Evolutionary conservation across 2,113 vertebrate species (phyloP), one percentile per base, ranked within the genome.

Genomic region (Heterocephalus glaber): DNA sequence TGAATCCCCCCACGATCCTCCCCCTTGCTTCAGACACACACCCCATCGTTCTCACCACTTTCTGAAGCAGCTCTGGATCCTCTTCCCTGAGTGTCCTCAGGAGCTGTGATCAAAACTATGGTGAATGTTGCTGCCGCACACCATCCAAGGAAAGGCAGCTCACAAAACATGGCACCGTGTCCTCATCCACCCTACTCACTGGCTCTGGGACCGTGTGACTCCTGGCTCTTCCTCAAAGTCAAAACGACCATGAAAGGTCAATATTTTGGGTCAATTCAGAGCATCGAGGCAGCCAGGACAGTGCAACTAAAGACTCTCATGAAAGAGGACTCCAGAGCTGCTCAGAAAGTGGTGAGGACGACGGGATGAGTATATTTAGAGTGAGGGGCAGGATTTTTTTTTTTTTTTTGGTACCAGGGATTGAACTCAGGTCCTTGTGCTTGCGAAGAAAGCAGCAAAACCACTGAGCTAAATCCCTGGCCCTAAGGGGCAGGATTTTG

Each of bases 41-140:
- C 5, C 7, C 22, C 72, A 7, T 13, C 26, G 0, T 30, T 6
- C 44, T 7, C 1, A 1, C 13, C 12, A 33, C 44, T 7, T 47
- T 30, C 26, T 47, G 72, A 76, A 16, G 13, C 44, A 30, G 26
- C 72, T 47, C 72, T 11, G 12, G 26, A 30, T 12, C 30, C 26
- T 24, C 22, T 72, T 24, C 38, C 26, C 0, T 44, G 2, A 14
- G 72, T 13, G 5, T 12, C 26, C 41, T 47, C 72, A 30, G 6
- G 16, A 28, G 72, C 26, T 16, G 0, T 47, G 72, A 76, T 76
- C 44, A 47, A 17, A 49, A 49, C 7, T 3, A 16, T 3, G 13
- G 44, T 16, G 13, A 76, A 7, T 13, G 44, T 24, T 30, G 72
- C 44, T 76, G 38, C 72, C 24, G 1, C 41, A 13, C 2, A 26